Evolutionary conservation across 1,140 invertebrate genomes (phyloP).

Genomic region (Yoshiicerus persimilis): DNA sequence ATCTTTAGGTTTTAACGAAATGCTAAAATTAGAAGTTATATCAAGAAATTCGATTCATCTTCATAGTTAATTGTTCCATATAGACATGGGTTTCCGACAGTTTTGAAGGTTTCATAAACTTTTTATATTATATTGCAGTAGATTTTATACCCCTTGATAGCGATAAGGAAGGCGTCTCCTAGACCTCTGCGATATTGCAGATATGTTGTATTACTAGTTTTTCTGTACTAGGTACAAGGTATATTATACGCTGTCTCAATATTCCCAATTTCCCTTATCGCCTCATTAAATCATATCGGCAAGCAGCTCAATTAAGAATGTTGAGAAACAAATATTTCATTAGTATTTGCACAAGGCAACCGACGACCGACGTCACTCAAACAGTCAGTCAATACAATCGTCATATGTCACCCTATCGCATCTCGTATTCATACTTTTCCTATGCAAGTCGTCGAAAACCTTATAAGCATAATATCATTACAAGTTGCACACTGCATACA

Average conservation of each 20-base stretch:
- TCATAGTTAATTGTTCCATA: no score
- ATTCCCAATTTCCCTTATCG: neutral
- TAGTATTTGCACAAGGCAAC: neutral
- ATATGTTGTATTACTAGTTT: neutral
- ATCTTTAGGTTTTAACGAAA: no score
- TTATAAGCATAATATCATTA: no score
- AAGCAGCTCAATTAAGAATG: neutral
- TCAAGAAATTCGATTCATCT: no score
- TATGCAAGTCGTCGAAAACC: neutral
- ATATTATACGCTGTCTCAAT: neutral
- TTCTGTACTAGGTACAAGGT: no score
- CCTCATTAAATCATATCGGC: no score
- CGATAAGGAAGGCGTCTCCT: neutral
- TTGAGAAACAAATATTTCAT: neutral
- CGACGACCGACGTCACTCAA: no score
- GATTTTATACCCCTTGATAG: neutral
- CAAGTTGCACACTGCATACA: no score
- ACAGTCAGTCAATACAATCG: neutral
- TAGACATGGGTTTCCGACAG: no score
- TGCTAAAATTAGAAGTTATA: no score
- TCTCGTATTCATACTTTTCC: neutral
- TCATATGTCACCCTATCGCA: neutral
- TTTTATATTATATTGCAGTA: no score
- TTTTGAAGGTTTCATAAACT: no score
- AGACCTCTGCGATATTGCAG: neutral